Conservation (phyloP, 2,113 vertebrate genomes). For the Tragulus kanchil region DNA sequence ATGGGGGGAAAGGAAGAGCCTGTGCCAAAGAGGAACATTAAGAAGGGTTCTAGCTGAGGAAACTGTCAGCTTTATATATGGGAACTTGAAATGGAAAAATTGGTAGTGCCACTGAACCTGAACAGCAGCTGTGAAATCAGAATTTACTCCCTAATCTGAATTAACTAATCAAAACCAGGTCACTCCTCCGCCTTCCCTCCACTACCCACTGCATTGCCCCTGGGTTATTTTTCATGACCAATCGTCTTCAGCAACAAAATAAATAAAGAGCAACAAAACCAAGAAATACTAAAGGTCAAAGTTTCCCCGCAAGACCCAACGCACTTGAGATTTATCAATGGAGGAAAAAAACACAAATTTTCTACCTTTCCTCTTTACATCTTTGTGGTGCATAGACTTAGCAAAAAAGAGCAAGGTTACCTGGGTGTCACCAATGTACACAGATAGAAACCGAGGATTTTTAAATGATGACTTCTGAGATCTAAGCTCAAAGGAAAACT, state of each 20-base stretch:
- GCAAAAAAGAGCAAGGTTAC: constrained; percentile 17
- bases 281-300: constrained; percentile 75
- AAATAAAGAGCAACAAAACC: constrained; percentile 68
- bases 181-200: constrained; percentile 58
- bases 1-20: neutral
- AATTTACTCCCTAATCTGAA: constrained; percentile 84
- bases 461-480: constrained; percentile 46
- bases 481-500: constrained; percentile 49
- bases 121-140: constrained; percentile 82
- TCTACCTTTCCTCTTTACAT: neutral
- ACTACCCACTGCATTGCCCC: constrained; percentile 15
- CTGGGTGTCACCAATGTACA: neutral
- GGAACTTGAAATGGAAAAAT: constrained; percentile 81
- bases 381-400: neutral
- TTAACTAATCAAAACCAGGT: constrained; percentile 82
- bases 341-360: neutral
- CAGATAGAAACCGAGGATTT: constrained; percentile 45
- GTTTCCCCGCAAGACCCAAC: constrained; percentile 52
- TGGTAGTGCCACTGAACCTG: constrained; percentile 77
- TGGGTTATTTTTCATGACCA: constrained; percentile 76
- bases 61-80: constrained; percentile 80
- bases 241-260: constrained; percentile 50
- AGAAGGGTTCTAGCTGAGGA: constrained; percentile 73
- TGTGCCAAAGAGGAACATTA: constrained; percentile 78
- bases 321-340: constrained; percentile 60